These are phyloP conservation scores for Dryomyza anilis DNA, from an alignment of 2,888 invertebrate genomes.

Conservation along the genomic window DNA sequence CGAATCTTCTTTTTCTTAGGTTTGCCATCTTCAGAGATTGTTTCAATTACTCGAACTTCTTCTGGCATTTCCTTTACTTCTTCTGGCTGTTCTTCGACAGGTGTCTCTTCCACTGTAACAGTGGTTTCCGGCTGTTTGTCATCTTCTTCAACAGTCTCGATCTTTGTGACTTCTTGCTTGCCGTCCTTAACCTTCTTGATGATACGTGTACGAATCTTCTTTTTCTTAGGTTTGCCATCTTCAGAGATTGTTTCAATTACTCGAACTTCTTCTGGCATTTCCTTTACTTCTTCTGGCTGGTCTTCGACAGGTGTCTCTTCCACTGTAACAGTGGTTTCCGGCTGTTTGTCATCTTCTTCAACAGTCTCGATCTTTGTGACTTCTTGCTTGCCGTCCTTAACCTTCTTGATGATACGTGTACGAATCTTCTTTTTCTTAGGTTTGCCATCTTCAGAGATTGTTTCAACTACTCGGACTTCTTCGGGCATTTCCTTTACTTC, in stretches of 20 bases:
- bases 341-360: conserved; percentile 22
- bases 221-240: conserved; percentile 18
- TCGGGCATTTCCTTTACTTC: conserved; percentile 12
- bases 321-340: conserved; percentile 18
- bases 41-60: conserved; percentile 50
- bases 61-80: conserved; percentile 52
- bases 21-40: conserved; percentile 46
- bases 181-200: conserved; percentile 23
- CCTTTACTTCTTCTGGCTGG: conserved; percentile 7
- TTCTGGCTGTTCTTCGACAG: conserved; percentile 29
- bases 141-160: conserved; percentile 22
- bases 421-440: conserved; percentile 20
- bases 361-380: conserved; percentile 20
- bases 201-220: conserved; percentile 17
- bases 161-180: conserved; percentile 22
- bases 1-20: conserved; percentile 50
- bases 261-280: conserved; percentile 19
- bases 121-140: conserved; percentile 19
- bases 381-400: conserved; percentile 21
- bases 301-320: conserved; percentile 18
- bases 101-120: conserved; percentile 23
- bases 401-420: conserved; percentile 24
- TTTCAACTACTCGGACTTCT: conserved; percentile 17
- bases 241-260: conserved; percentile 18
- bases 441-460: conserved; percentile 17